Percentiles rank a stretch among this genome's conserved stretches.
Conservation (phyloP, 2,888 invertebrate species). For the Abrostola triplasia region DNA sequence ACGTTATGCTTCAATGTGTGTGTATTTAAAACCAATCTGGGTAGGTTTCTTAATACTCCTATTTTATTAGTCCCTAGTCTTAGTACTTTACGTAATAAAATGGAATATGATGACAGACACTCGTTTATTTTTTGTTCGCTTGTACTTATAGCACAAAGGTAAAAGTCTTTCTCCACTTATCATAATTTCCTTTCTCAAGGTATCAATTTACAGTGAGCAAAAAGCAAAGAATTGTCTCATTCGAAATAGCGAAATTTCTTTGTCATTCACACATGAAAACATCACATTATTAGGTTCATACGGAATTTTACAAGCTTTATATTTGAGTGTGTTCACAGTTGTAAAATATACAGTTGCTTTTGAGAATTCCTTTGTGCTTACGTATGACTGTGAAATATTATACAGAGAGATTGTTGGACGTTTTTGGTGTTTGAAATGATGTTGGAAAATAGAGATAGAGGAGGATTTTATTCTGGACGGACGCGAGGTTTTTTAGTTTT, state of each 20-base stretch:
- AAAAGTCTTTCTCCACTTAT: slow-evolving; percentile 29
- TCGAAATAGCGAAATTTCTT: slow-evolving; percentile 51
- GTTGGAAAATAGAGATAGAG: slow-evolving; percentile 34
- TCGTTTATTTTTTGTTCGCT: slow-evolving; percentile 41
- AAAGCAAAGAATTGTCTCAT: slow-evolving; percentile 35
- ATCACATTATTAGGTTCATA: slow-evolving; percentile 56
- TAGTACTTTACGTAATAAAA: too few relatives aligned
- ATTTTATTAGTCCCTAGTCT: slow-evolving; percentile 19
- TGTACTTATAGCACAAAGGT: slow-evolving; percentile 18
- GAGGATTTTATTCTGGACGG: slow-evolving; percentile 27
- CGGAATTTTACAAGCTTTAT: slow-evolving; percentile 58
- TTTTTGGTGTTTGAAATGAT: slow-evolving; percentile 51
- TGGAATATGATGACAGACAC: background rate
- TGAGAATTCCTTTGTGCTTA: slow-evolving; percentile 50
- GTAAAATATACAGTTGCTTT: slow-evolving; percentile 50
- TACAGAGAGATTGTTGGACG: slow-evolving; percentile 41
- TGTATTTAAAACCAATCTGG: too few relatives aligned
- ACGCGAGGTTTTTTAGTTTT: slow-evolving; percentile 23
- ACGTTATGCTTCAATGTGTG: too few relatives aligned
- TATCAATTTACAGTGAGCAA: slow-evolving; percentile 60
- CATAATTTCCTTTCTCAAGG: slow-evolving; percentile 61
- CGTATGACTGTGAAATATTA: slow-evolving; percentile 50
- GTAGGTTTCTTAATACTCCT: too few relatives aligned
- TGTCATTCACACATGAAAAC: slow-evolving; percentile 59
- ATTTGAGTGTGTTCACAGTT: slow-evolving; percentile 38